Evolutionary conservation across 2,797 vertebrate species (phyloP), one percentile per base, ranked within the genome.

Genomic region (Cyclura pinguis): DNA sequence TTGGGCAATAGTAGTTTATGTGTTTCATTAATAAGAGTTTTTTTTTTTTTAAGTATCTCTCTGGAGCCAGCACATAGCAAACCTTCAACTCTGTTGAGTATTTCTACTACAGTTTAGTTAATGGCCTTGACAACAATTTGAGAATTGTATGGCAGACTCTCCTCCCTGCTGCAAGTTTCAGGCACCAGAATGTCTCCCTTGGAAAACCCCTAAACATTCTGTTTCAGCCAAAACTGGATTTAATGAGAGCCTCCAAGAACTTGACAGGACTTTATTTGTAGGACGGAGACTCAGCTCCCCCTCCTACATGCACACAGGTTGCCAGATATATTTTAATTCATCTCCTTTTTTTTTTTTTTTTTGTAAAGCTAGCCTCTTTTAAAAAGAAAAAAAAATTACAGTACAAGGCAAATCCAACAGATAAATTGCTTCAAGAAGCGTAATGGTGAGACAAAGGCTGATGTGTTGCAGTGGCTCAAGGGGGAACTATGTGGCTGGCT

Each of bases 61-160:
- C 92, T 90, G 92, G 95, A 96, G 92, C 93, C 92, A 95, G 92
- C 94, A 93, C 13, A 38, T 77, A 72, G 93, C 91, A 96, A 92
- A 95, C 93, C 90, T 95, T 94, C 91, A 94, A 85, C 88, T 74
- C 95, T 94, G 93, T 91, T 93, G 96, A 93, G 92, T 95, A 93
- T 97, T 96, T 96, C 91, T 96, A 95, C 94, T 94, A 92, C 91
- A 91, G 95, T 91, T 91, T 93, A 95, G 95, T 97, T 96, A 97
- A 97, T 96, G 97, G 96, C 97, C 93, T 88, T 97, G 95, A 95
- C 96, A 97, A 98, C 97, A 97, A 96, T 96, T 97, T 95, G 96
- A 96, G 97, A 97, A 97, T 97, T 96, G 95, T 96, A 95, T 93
- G 87, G 96, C 95, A 96, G 96, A 95, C 96, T 96, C 87, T 95